Conservation (phyloP, 2,888 invertebrate genomes). For the Habroteleia sp. region DNA sequence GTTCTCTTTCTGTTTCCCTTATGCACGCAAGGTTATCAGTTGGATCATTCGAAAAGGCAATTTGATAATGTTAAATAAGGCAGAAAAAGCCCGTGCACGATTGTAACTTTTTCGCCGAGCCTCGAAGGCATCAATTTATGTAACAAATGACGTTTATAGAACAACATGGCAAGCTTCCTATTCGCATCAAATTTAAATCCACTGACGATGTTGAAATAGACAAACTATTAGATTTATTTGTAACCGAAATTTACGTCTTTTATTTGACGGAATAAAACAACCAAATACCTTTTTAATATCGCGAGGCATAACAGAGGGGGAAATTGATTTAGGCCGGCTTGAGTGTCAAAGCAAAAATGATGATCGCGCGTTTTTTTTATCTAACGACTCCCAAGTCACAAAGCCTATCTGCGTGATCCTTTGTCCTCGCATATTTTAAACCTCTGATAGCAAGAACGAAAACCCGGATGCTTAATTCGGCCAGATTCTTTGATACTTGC, state of each 20-base stretch:
- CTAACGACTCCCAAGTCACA: not conserved
- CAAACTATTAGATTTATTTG: too few relatives aligned
- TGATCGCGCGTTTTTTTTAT: slow-evolving; percentile 25
- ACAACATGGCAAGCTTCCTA: slow-evolving; percentile 33
- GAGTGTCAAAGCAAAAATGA: slow-evolving; percentile 19
- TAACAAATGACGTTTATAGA: slow-evolving; percentile 47
- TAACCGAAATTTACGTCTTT: too few relatives aligned
- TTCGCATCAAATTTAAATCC: slow-evolving; percentile 14
- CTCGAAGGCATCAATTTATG: slow-evolving; percentile 30
- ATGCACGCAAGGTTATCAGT: slow-evolving; percentile 14
- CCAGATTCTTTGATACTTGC: slow-evolving; percentile 10
- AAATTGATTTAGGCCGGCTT: slow-evolving; percentile 12
- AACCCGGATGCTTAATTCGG: too few relatives aligned
- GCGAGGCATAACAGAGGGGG: not conserved
- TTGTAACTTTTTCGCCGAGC: slow-evolving; percentile 46
- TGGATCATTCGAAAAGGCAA: slow-evolving; percentile 34
- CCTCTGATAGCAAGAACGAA: too few relatives aligned
- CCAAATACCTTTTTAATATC: too few relatives aligned
- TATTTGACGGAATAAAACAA: too few relatives aligned
- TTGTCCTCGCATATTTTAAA: slow-evolving; percentile 26
- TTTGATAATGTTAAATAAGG: slow-evolving; percentile 38
- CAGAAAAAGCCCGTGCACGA: slow-evolving; percentile 18
- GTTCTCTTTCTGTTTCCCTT: slow-evolving; percentile 11
- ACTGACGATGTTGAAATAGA: not conserved
- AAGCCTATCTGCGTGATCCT: slow-evolving; percentile 14